Evolutionary conservation across 2,113 vertebrate species (phyloP).

Genomic region (Peromyscus polionotus): DNA sequence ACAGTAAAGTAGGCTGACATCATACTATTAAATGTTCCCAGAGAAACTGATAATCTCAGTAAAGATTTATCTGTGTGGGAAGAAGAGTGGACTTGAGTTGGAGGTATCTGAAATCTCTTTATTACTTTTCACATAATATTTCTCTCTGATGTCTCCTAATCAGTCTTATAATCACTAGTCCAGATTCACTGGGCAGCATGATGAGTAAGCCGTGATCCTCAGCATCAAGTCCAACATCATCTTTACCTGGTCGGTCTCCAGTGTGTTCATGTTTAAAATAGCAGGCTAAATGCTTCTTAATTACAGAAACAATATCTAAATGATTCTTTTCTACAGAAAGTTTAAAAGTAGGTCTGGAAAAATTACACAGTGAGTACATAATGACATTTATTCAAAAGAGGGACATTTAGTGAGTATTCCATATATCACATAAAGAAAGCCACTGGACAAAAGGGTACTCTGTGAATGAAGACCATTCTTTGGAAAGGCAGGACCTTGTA

Average conservation of each 20-base stretch:
- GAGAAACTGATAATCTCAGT: background rate
- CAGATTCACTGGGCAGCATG: background rate
- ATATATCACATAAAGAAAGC: slow-evolving; percentile 35
- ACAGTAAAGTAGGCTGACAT: background rate
- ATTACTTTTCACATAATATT: slow-evolving; percentile 18
- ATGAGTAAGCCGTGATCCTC: background rate
- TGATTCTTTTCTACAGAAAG: slow-evolving; percentile 37
- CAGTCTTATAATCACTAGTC: background rate
- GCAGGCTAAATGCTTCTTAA: background rate
- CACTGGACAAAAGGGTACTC: background rate
- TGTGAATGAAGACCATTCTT: background rate
- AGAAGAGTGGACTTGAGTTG: background rate
- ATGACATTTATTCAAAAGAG: slow-evolving; percentile 4
- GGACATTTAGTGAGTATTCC: background rate
- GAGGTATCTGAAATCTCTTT: background rate
- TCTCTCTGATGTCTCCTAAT: slow-evolving; percentile 25
- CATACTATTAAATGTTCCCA: background rate
- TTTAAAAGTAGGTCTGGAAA: slow-evolving; percentile 49
- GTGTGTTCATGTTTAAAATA: background rate
- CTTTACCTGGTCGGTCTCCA: background rate
- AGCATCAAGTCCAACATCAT: background rate
- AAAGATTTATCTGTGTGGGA: background rate
- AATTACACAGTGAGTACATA: background rate
- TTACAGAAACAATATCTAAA: background rate
- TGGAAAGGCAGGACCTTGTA: background rate